These are phyloP conservation scores for Sapayoa aenigma DNA, from an alignment of 2,113 vertebrate genomes.

Conservation along the genomic window DNA sequence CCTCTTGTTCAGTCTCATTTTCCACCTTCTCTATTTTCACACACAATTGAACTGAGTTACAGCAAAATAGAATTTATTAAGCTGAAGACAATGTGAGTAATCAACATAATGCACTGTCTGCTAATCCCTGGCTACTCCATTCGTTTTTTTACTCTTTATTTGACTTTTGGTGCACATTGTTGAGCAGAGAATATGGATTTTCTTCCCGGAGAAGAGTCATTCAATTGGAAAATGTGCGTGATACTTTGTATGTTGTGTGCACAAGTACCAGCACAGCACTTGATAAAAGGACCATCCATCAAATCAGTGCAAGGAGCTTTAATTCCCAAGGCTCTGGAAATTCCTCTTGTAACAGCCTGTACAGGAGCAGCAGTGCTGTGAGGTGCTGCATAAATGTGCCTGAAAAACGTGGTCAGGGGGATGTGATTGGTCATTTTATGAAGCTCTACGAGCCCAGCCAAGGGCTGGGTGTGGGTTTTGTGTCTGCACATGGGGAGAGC, in stretches of 20 bases:
- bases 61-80: constrained; percentile 55
- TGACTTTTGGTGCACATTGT: constrained; percentile 2
- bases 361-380: background rate
- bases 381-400: background rate
- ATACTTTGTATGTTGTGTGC: background rate
- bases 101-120: constrained; percentile 62
- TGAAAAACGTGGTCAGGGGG: background rate
- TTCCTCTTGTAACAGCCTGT: background rate
- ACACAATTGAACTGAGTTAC: constrained; percentile 46
- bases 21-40: constrained; percentile 49
- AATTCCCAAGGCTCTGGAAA: background rate
- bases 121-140: constrained; percentile 49
- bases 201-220: background rate
- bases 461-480: background rate
- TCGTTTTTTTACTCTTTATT: constrained; percentile 12
- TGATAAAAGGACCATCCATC: constrained; percentile 2
- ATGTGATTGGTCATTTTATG: background rate
- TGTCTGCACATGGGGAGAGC: accelerated
- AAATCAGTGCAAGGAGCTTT: background rate
- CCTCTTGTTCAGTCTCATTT: constrained; percentile 48
- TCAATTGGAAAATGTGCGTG: background rate
- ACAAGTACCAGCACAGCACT: background rate
- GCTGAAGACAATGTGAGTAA: constrained; percentile 48
- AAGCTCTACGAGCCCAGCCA: background rate
- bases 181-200: constrained; percentile 44